Conservation (phyloP, 2,797 vertebrate genomes). For the Clarias pachynema region DNA sequence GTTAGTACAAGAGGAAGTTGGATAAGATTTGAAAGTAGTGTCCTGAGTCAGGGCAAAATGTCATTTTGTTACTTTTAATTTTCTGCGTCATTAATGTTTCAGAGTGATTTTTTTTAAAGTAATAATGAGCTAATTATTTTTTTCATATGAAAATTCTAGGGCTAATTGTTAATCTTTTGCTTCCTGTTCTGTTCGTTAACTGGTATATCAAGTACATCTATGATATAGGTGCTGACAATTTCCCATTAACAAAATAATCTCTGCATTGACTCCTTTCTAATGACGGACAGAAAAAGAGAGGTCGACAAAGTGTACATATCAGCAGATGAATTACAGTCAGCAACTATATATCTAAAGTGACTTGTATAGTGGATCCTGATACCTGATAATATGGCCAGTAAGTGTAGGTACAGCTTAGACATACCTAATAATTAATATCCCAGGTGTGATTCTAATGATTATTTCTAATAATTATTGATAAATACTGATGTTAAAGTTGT, state of each 20-base stretch:
- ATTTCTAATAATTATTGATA: conserved; percentile 33
- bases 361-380: not conserved
- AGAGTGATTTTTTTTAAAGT: not conserved
- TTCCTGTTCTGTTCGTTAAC: conserved; percentile 11
- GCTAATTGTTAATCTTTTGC: conserved; percentile 10
- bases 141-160: conserved; percentile 4
- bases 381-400: not conserved
- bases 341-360: not conserved
- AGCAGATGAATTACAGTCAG: not conserved
- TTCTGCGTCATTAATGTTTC: conserved; percentile 13
- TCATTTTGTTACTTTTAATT: not conserved
- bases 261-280: not conserved
- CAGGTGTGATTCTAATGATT: not conserved
- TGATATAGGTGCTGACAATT: not conserved
- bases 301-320: not conserved
- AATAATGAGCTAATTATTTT: not conserved
- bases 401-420: not conserved
- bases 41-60: not conserved
- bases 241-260: not conserved
- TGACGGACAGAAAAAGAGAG: conserved; percentile 3
- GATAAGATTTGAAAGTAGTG: not conserved
- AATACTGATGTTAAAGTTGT: conserved; percentile 23
- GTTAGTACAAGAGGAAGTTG: not conserved
- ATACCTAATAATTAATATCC: not conserved
- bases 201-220: not conserved